These are phyloP conservation scores for Lycorma delicatula DNA, from an alignment of 1,140 invertebrate genomes.

Conservation along the genomic window DNA sequence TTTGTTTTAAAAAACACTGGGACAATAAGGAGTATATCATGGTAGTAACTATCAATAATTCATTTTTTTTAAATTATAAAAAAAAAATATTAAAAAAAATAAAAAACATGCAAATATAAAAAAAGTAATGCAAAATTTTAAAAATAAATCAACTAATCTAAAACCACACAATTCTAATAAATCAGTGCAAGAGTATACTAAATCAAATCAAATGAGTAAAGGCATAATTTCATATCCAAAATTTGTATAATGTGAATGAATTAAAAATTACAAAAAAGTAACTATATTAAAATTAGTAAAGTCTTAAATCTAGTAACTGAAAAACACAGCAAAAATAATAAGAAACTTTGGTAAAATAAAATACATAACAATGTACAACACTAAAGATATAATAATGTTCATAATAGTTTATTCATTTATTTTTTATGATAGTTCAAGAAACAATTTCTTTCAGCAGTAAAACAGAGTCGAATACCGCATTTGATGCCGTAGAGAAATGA, in stretches of 20 bases:
- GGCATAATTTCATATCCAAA: too few species aligned
- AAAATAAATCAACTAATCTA: neutral
- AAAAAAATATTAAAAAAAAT: neutral
- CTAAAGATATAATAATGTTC: neutral
- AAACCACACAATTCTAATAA: neutral
- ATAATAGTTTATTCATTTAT: neutral
- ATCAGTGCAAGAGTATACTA: too few species aligned
- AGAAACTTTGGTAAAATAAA: too few species aligned
- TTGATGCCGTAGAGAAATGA: neutral
- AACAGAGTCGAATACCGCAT: neutral
- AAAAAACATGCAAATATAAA: too few species aligned
- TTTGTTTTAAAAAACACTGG: conserved; percentile 3
- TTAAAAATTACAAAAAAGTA: too few species aligned
- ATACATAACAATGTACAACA: neutral
- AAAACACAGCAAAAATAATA: neutral
- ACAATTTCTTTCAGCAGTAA: neutral
- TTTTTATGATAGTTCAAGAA: neutral
- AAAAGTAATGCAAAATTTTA: too few species aligned
- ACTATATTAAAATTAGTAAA: too few species aligned
- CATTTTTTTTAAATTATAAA: neutral
- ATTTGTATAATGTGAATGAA: too few species aligned
- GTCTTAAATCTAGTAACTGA: neutral
- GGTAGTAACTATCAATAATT: neutral
- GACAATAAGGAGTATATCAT: neutral
- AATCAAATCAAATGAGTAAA: too few species aligned